Evolutionary conservation across 2,888 invertebrate genomes (phyloP).

Genomic region (Rotaria sp.): DNA sequence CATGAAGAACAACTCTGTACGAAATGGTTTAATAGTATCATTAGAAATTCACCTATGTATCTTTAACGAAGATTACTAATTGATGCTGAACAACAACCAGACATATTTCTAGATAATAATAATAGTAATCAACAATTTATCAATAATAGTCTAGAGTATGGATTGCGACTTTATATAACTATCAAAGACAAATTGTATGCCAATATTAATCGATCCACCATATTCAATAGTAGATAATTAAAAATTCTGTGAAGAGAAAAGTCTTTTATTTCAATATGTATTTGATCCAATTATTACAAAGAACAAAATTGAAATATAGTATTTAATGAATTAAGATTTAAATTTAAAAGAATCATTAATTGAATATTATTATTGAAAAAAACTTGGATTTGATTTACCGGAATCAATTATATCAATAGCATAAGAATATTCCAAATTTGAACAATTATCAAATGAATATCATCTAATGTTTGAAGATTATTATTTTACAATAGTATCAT

Average conservation of each 20-base stretch:
- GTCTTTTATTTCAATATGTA: neutral
- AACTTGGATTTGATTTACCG: neutral
- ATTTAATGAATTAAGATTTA: neutral
- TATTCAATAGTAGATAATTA: neutral
- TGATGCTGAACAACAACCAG: slow-evolving; percentile 3
- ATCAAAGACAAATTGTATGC: neutral
- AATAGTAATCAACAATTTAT: too few relatives aligned
- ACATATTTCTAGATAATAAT: too few relatives aligned
- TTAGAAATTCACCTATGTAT: neutral
- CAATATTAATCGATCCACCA: neutral
- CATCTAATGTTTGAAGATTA: neutral
- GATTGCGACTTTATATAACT: neutral
- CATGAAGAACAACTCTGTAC: neutral
- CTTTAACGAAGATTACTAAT: neutral
- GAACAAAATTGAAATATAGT: slow-evolving; percentile 16
- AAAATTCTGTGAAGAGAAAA: neutral
- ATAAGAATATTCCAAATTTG: neutral
- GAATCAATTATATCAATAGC: neutral
- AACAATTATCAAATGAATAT: neutral
- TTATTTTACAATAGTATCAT: neutral
- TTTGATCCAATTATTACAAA: neutral
- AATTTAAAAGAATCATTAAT: slow-evolving; percentile 8
- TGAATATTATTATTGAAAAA: neutral
- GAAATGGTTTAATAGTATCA: neutral
- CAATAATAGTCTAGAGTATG: too few relatives aligned